Evolutionary conservation across 2,888 invertebrate genomes (phyloP), one percentile per base, ranked within the genome.

Genomic region (Empis stercorea): DNA sequence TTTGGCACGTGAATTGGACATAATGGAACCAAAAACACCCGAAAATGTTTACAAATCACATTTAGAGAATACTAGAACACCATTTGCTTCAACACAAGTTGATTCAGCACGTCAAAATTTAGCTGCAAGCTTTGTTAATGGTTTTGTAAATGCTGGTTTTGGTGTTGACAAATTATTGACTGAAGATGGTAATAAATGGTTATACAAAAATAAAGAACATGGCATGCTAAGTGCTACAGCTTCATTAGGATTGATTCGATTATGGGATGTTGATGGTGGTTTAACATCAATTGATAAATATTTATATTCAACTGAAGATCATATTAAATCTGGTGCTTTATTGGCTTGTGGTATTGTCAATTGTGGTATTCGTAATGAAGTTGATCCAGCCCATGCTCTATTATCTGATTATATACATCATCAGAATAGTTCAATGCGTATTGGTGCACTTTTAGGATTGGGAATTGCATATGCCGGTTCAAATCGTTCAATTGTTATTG

Each of bases 191-290:
- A 81, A 80, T 56, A 80, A 80, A 55, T 93, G 91, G 91, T 78
- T 99, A 65, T 93, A 93, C 67, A 94, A 96, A 63, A 96, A 97
- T 69, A 96, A 96, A 66, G 97, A 99, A 62, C 93, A 94, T 59
- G 86, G 95, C 43, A 96, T 96, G 94, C 68, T 99, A 49, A 94
- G 94, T 61, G 95, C 99, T 0, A 94, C 96, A 1, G 99, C 99
- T 0, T 92, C 96, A 0, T 75, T 97, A 30, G 99, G 99, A 30
- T 77, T 99, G 59, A 84, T 99, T 48, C 79, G 95, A 55, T 71
- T 99, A 36, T 99, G 99, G 99, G 97, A 99, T 66, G 93, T 99
- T 3, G 97, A 99, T 66, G 93, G 95, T 32, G 97, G 97, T 40
- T 73, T 99, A 47, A 91, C 94, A 0, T 94, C 96, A 56, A 97